Evolutionary conservation across 2,888 invertebrate genomes (phyloP).

Genomic region (Erebia ligea): DNA sequence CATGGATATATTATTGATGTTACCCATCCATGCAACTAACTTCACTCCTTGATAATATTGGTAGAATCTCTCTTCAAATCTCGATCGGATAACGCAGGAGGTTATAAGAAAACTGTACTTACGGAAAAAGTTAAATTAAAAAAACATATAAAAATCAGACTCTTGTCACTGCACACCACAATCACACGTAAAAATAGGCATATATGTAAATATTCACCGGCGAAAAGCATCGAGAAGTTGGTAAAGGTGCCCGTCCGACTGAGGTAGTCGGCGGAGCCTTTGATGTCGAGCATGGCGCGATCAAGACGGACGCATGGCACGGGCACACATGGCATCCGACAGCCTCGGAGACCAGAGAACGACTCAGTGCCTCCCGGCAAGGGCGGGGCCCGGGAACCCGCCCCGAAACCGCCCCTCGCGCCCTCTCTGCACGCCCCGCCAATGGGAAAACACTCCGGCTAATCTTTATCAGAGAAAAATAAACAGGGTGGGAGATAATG

Average conservation of each 20-base stretch:
- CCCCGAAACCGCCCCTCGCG: conserved; percentile 52
- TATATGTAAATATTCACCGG: conserved; percentile 85
- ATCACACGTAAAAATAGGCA: conserved; percentile 51
- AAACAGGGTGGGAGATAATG: conserved; percentile 82
- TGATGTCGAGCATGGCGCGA: conserved; percentile 93
- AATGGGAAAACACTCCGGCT: conserved; percentile 76
- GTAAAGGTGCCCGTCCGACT: conserved; percentile 95
- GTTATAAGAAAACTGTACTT: conserved; percentile 23
- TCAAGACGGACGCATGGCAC: conserved; percentile 57
- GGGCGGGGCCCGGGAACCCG: conserved; percentile 56
- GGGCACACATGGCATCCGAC: conserved; percentile 58
- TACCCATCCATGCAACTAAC: too few relatives aligned
- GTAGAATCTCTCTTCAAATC: not conserved
- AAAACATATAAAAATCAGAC: conserved; percentile 19
- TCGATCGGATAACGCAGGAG: not conserved
- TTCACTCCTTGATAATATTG: not conserved
- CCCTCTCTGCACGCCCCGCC: conserved; percentile 65
- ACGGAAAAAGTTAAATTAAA: conserved; percentile 17
- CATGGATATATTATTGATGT: too few relatives aligned
- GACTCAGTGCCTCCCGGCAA: conserved; percentile 50
- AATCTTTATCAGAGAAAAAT: conserved; percentile 83
- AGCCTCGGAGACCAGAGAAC: conserved; percentile 47
- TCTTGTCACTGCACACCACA: conserved; percentile 52
- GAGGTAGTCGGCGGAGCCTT: conserved; percentile 95
- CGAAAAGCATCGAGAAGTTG: conserved; percentile 97